Conservation (phyloP, 1,140 invertebrate genomes). For the Parapsyche elsis region DNA sequence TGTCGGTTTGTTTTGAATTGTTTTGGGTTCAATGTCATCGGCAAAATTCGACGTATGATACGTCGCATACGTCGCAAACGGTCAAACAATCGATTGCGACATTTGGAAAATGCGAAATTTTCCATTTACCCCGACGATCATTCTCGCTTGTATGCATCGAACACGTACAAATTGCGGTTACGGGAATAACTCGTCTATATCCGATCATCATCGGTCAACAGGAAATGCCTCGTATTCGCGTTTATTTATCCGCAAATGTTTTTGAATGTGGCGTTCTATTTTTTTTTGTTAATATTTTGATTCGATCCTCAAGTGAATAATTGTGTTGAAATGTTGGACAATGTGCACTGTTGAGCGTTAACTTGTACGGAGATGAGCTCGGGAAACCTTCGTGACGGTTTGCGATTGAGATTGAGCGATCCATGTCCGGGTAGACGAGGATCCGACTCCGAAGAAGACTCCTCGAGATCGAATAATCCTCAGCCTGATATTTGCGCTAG, state of each 20-base stretch:
- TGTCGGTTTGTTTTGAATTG: slow-evolving; percentile 8
- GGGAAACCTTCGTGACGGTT: slow-evolving; percentile 62
- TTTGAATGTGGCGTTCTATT: too few relatives aligned
- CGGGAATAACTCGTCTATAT: too few relatives aligned
- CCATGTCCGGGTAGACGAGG: slow-evolving; percentile 60
- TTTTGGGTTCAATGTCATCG: slow-evolving; percentile 6
- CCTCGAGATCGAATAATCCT: slow-evolving; percentile 53
- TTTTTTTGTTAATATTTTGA: background rate
- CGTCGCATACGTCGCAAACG: too few relatives aligned
- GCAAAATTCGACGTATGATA: background rate
- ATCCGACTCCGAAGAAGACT: slow-evolving; percentile 65
- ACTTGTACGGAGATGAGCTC: slow-evolving; percentile 45
- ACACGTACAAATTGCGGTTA: background rate
- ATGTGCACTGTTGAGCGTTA: background rate
- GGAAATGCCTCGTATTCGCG: slow-evolving; percentile 22
- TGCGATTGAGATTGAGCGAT: slow-evolving; percentile 65
- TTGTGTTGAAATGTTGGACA: background rate
- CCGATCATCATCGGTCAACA: slow-evolving; percentile 14
- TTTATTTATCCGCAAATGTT: too few relatives aligned
- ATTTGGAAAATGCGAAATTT: background rate
- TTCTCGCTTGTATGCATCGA: too few relatives aligned
- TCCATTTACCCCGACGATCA: background rate
- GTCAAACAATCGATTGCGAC: too few relatives aligned
- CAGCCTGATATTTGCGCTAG: slow-evolving; percentile 42
- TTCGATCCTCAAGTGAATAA: background rate